Conservation (phyloP, 1,140 invertebrate species). For the Lepidurus couesii region DNA sequence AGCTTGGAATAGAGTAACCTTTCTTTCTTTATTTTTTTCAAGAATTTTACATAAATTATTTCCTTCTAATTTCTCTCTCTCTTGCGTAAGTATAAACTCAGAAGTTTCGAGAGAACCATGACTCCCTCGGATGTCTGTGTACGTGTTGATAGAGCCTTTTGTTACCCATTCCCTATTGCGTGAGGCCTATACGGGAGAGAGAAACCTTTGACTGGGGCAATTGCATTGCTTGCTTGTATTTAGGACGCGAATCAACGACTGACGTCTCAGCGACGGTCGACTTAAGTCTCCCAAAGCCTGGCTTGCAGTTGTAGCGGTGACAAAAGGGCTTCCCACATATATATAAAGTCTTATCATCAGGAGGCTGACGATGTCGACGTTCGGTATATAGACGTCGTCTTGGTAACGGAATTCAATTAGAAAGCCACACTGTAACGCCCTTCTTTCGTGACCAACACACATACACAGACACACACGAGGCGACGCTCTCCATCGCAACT, state of each 20-base stretch:
- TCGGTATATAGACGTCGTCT: background rate
- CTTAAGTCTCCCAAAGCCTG: background rate
- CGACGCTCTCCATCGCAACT: background rate
- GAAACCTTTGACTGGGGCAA: background rate
- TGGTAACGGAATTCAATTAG: conserved; percentile 22
- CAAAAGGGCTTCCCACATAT: conserved; percentile 10
- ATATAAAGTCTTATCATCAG: conserved; percentile 16
- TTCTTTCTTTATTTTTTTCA: background rate
- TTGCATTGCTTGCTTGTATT: background rate
- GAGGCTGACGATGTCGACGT: background rate
- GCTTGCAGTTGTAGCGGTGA: background rate
- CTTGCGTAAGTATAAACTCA: background rate
- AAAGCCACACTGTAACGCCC: conserved; percentile 7
- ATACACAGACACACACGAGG: background rate
- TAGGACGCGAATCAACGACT: background rate
- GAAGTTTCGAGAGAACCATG: background rate
- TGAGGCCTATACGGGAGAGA: conserved; percentile 1
- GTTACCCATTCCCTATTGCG: background rate
- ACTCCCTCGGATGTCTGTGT: background rate
- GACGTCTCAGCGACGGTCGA: background rate
- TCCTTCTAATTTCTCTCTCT: background rate
- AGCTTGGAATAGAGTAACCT: background rate
- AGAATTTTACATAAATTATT: background rate
- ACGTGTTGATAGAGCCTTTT: conserved; percentile 18
- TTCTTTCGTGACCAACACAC: background rate